Evolutionary conservation across 2,113 vertebrate genomes (phyloP).

Genomic region (Thymallus thymallus): DNA sequence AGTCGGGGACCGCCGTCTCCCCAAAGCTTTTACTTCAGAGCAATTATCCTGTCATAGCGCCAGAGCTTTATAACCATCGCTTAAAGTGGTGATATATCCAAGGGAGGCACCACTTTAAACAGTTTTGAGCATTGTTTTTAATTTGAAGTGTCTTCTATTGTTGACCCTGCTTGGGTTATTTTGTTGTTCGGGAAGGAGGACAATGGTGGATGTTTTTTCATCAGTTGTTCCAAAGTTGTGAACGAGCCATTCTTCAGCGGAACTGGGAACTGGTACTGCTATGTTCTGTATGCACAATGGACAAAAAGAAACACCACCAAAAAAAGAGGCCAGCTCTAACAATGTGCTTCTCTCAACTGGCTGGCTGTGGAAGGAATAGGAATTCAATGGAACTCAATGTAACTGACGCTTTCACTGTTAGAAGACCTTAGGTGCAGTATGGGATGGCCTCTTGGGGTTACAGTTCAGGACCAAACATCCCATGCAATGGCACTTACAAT

Average conservation of each 20-base stretch:
- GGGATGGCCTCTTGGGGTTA: not conserved
- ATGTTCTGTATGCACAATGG: not conserved
- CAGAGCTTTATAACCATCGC: slow-evolving; percentile 24
- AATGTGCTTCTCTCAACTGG: not conserved
- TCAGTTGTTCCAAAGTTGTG: slow-evolving; percentile 1
- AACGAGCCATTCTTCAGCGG: slow-evolving; percentile 19
- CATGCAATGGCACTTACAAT: not conserved
- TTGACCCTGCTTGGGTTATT: not conserved
- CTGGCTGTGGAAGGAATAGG: not conserved
- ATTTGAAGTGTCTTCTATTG: no score
- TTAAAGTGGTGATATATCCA: slow-evolving; percentile 16
- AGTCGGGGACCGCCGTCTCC: slow-evolving; percentile 21
- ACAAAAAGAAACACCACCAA: not conserved
- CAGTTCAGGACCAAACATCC: not conserved
- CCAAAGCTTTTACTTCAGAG: slow-evolving; percentile 25
- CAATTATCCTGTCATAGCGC: slow-evolving; percentile 7
- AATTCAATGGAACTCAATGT: not conserved
- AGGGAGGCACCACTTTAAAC: not conserved
- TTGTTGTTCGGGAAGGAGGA: not conserved
- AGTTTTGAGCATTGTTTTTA: no score
- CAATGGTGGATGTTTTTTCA: slow-evolving; percentile 16
- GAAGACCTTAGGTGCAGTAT: not conserved
- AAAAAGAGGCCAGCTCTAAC: not conserved
- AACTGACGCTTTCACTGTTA: not conserved
- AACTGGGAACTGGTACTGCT: not conserved